Evolutionary conservation across 2,797 vertebrate species (phyloP), one percentile per base, ranked within the genome.

Genomic region (Danionella dracula): DNA sequence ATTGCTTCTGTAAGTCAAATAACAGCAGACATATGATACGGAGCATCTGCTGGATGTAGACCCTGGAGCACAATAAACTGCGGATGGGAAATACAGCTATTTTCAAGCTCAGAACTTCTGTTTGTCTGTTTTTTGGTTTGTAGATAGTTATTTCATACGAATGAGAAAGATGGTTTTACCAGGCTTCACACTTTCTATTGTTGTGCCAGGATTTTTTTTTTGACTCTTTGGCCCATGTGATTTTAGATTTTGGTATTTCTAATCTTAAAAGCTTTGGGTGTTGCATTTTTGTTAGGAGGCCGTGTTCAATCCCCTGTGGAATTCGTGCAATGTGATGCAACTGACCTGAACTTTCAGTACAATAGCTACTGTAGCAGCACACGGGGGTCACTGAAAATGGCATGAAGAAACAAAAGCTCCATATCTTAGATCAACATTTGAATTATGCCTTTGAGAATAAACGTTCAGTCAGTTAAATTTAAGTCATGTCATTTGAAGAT

Each of bases 301-400:
- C 38, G 23, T 66, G 4, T 41, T 48, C 34, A 71, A 71, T 71
- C 48, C 41, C 13, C 53, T 59, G 57, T 29, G 72, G 64, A 75
- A 75, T 75, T 40, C 38, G 42, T 55, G 41, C 58, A 45, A 17
- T 40, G 48, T 68, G 57, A 71, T 7, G 44, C 48, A 49, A 64
- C 35, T n/a, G 3, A 32, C 53, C 63, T 64, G 59, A 67, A 64
- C 54, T 45, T 58, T 58, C 29, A 20, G 44, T 31, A 50, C 60
- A 60, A 38, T 49, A 59, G 61, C 59, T 31, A 58, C 66, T 59
- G 48, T 54, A 73, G 41, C 48, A 51, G 27, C 10, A 4, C 51
- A 32, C 53, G 32, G 45, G 51, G n/a, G 59, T 63, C 58, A 49
- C 11, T 40, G 48, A 51, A 44, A 35, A 32, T 44, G 44, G 17